These are phyloP conservation scores for Archips crataeganus DNA, from an alignment of 2,888 invertebrate genomes.

Conservation along the genomic window DNA sequence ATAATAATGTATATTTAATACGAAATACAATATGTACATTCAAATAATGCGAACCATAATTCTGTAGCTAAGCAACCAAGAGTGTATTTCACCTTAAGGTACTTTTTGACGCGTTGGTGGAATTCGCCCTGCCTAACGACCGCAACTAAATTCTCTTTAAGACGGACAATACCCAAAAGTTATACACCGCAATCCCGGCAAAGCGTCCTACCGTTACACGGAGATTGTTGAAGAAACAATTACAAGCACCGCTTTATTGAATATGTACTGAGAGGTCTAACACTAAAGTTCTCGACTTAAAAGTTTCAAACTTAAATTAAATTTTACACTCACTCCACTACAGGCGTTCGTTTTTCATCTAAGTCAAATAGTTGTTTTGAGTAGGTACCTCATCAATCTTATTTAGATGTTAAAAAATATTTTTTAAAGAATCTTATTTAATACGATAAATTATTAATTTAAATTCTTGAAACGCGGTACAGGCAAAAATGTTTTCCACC, in stretches of 20 bases:
- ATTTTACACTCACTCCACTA: not conserved
- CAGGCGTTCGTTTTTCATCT: not conserved
- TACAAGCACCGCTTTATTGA: conserved; percentile 1
- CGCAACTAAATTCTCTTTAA: conserved; percentile 8
- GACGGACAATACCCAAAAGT: not conserved
- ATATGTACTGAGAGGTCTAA: not conserved
- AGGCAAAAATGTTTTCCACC: not conserved
- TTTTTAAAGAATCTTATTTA: too few relatives aligned
- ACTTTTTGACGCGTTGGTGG: not conserved
- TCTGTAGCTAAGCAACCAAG: too few relatives aligned
- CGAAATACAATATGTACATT: too few relatives aligned
- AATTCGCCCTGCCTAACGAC: conserved; percentile 8
- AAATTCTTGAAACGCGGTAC: not conserved
- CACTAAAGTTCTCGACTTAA: not conserved
- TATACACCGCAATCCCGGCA: conserved; percentile 4
- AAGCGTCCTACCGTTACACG: not conserved
- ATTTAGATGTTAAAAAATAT: not conserved
- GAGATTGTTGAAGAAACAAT: conserved; percentile 5
- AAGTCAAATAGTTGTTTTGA: not conserved
- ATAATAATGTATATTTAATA: too few relatives aligned
- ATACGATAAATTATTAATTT: not conserved
- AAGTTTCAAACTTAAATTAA: conserved; percentile 13
- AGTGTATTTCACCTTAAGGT: not conserved
- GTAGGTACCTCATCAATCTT: not conserved
- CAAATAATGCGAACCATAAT: too few relatives aligned